Conservation (phyloP, 2,888 invertebrate species). For the Eutolmus rufibarbis region DNA sequence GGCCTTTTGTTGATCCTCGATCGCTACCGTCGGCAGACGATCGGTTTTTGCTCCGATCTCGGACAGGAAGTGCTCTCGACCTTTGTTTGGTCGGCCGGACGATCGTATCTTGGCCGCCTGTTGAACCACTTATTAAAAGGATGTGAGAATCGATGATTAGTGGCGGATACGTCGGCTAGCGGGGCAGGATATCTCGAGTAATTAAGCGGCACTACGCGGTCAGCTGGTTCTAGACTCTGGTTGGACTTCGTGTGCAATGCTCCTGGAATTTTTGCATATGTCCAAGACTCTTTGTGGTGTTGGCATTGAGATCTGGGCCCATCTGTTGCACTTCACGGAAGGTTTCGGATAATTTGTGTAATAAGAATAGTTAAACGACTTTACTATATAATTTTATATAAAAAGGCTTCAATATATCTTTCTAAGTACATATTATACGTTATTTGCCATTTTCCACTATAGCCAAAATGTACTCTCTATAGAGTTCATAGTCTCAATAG, state of each 20-base stretch:
- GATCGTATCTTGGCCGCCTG: conserved; percentile 34
- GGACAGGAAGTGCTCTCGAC: conserved; percentile 13
- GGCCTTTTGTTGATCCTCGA: conserved; percentile 16
- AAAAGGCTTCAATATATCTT: no score
- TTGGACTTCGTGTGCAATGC: background rate
- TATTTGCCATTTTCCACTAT: no score
- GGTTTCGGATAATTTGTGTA: background rate
- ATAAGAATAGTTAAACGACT: background rate
- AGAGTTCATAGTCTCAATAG: no score
- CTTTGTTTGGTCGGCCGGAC: background rate
- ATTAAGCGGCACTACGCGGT: background rate
- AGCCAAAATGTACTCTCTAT: no score
- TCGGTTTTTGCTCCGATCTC: background rate
- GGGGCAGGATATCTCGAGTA: conserved; percentile 24
- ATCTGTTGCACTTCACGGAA: background rate
- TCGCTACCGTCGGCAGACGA: conserved; percentile 8
- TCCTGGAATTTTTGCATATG: background rate
- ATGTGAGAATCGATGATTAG: conserved; percentile 46
- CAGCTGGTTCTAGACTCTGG: background rate
- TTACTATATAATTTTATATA: background rate
- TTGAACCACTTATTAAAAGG: conserved; percentile 41
- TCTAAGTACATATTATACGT: no score
- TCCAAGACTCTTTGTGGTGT: background rate
- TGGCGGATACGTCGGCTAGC: conserved; percentile 12
- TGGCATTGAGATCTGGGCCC: background rate